Evolutionary conservation across 2,113 vertebrate genomes (phyloP).

Genomic region (Sprattus sprattus): DNA sequence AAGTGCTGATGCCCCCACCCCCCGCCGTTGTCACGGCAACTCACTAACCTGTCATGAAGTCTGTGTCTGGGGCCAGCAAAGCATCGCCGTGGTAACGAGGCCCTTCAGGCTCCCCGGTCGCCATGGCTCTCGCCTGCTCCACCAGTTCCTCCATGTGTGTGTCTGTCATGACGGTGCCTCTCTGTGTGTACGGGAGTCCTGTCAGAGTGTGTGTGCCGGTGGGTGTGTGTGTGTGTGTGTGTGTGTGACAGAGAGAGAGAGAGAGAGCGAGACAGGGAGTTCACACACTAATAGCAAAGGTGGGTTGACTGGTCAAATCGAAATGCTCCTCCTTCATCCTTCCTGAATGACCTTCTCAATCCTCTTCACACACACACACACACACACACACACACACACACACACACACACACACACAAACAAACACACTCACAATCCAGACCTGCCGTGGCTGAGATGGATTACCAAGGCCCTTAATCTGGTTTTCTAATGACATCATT

Average conservation of each 20-base stretch:
- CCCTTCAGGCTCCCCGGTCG: constrained; percentile 51
- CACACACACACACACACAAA: neutral
- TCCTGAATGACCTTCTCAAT: constrained; percentile 34
- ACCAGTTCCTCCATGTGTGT: constrained; percentile 62
- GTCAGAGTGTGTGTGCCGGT: constrained; percentile 3
- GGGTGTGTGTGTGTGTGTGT: constrained; percentile 17
- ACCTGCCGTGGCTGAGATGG: constrained; percentile 52
- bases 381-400: constrained; percentile 26
- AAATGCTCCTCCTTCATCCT: constrained; percentile 27
- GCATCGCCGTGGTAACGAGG: constrained; percentile 60
- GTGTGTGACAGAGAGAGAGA: neutral
- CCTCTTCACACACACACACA: constrained; percentile 28
- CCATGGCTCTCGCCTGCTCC: constrained; percentile 65
- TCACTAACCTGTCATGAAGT: constrained; percentile 69
- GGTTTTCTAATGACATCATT: constrained; percentile 65
- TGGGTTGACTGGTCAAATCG: neutral
- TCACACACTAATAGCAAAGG: constrained; percentile 1
- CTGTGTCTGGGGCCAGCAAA: constrained; percentile 65
- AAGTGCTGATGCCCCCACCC: neutral
- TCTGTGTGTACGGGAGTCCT: constrained; percentile 43
- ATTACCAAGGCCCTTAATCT: constrained; percentile 69
- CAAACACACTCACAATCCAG: constrained; percentile 35
- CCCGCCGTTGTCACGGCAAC: neutral
- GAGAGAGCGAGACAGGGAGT: neutral
- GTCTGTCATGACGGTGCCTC: constrained; percentile 26